Evolutionary conservation across 2,888 invertebrate genomes (phyloP).

Genomic region (Pollenia angustigena): DNA sequence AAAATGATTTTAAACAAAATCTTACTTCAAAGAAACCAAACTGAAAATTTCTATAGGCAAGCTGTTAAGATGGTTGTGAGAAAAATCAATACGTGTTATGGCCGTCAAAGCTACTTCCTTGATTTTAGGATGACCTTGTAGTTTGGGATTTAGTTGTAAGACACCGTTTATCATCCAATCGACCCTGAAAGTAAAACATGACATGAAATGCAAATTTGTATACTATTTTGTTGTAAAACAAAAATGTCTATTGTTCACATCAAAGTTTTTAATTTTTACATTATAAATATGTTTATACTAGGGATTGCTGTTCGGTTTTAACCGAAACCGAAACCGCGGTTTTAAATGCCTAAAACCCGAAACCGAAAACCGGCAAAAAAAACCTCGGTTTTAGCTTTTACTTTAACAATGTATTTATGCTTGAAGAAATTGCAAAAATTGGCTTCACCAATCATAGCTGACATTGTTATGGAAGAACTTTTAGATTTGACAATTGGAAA

Average conservation of each 20-base stretch:
- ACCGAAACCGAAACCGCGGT: no score
- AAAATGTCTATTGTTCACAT: neutral
- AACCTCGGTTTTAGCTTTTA: no score
- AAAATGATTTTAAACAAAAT: constrained; percentile 32
- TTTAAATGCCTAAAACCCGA: no score
- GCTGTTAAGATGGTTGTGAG: constrained; percentile 92
- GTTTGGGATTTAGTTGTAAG: constrained; percentile 92
- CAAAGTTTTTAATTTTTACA: no score
- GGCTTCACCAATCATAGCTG: no score
- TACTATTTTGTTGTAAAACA: neutral
- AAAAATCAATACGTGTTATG: constrained; percentile 96
- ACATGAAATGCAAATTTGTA: neutral
- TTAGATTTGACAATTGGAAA: no score
- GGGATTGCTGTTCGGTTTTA: no score
- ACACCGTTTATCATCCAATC: constrained; percentile 94
- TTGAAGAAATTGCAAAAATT: no score
- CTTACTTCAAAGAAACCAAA: constrained; percentile 90
- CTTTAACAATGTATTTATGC: no score
- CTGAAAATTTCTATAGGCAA: constrained; percentile 94
- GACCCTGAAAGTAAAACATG: constrained; percentile 83
- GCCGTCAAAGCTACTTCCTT: constrained; percentile 92
- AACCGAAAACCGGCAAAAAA: no score
- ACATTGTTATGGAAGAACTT: no score
- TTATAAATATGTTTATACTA: no score
- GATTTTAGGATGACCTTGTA: constrained; percentile 89